These are phyloP conservation scores for Dryocosmus kuriphilus DNA, from an alignment of 2,888 invertebrate species.

Conservation along the genomic window DNA sequence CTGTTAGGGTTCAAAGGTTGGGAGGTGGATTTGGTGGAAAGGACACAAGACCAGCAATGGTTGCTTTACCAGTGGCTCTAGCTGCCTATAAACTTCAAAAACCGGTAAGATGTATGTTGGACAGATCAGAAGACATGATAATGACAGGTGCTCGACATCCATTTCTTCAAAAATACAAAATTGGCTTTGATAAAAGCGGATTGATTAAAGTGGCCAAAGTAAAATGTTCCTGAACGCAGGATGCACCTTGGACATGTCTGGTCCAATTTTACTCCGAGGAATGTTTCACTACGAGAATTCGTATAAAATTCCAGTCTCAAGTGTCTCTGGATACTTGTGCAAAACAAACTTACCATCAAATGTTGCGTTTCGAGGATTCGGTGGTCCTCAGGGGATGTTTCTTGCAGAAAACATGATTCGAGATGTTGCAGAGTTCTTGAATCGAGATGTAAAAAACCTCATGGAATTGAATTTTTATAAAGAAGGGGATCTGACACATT, in stretches of 20 bases:
- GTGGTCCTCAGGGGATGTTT: slow-evolving; percentile 93
- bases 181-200: slow-evolving; percentile 86
- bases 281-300: slow-evolving; percentile 89
- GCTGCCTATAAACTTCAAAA: slow-evolving; percentile 86
- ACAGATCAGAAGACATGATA: slow-evolving; percentile 95
- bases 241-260: slow-evolving; percentile 88
- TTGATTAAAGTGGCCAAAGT: slow-evolving; percentile 85
- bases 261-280: slow-evolving; percentile 86
- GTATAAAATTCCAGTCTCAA: slow-evolving; percentile 87
- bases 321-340: slow-evolving; percentile 86
- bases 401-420: slow-evolving; percentile 87
- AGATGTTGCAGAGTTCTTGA: slow-evolving; percentile 85
- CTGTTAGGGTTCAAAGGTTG: slow-evolving; percentile 88
- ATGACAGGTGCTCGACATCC: slow-evolving; percentile 93
- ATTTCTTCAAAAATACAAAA: slow-evolving; percentile 89
- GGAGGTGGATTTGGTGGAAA: slow-evolving; percentile 98
- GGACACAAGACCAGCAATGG: slow-evolving; percentile 85
- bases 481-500: slow-evolving; percentile 87
- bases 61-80: slow-evolving; percentile 86
- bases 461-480: slow-evolving; percentile 86
- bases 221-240: slow-evolving; percentile 89
- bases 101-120: slow-evolving; percentile 91
- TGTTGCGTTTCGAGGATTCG: slow-evolving; percentile 94
- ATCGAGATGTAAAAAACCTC: slow-evolving; percentile 81
- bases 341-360: slow-evolving; percentile 93